Evolutionary conservation across 2,888 invertebrate genomes (phyloP), one percentile per base, ranked within the genome.

Genomic region (Exocentrus adspersus): DNA sequence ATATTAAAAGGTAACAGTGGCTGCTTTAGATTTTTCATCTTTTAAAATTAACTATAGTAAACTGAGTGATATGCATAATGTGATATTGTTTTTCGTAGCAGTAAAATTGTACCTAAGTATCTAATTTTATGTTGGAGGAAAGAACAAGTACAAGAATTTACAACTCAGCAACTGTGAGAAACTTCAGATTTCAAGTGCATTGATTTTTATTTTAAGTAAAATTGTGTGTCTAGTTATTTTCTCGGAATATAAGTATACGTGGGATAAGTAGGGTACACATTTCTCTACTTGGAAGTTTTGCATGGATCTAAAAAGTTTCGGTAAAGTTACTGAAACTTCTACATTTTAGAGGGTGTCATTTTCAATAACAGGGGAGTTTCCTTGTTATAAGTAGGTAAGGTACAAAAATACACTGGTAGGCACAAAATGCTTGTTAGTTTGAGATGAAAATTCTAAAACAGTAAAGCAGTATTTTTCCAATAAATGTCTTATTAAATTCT

Each of bases 401-500:
- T n/a, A n/a, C 14, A 1, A 24, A 12, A 1, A 0, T 12, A 24
- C 6, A 14, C 10, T 21, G 24, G 7, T n/a, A 24, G 5, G 1
- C 1, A 46, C 6, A n/a, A 14, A 48, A 7, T 5, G 7, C 16
- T 21, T 46, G 1, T 24, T 46, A 7, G 6, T 24, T 28, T 30
- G 28, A 14, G 54, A 19, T 17, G 30, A 54, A 43, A 14, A 45
- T 17, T 43, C 12, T 54, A 37, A 54, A 43, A n/a, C n/a, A n/a
- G n/a, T n/a, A n/a, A n/a, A 43, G n/a, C 21, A 10, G 5, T 28
- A 21, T 16, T 24, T 24, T 7, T 43, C 28, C 7, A 16, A 9
- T 43, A 16, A 19, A 54, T 24, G 17, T n/a, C 43, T 54, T 24
- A 43, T 54, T 42, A 43, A 24, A 43, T 42, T 42, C 42, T 48